Evolutionary conservation across 2,113 vertebrate genomes (phyloP).

Genomic region (Xiphias gladius): DNA sequence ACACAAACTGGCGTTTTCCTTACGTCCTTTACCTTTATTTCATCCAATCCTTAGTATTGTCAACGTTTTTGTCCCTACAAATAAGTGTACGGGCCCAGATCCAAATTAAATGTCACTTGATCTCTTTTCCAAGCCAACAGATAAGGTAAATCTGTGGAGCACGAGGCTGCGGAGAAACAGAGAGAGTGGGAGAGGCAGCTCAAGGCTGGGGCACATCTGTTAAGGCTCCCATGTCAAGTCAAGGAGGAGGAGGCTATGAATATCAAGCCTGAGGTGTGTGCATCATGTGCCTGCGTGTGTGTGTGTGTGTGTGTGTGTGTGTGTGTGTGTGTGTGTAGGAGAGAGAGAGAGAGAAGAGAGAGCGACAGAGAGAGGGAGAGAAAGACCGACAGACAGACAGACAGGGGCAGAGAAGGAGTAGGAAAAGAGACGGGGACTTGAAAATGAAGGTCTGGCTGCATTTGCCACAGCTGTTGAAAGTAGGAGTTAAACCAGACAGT

Average conservation of each 20-base stretch:
- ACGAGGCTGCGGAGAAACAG: slow-evolving; percentile 26
- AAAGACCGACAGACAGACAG: slow-evolving; percentile 39
- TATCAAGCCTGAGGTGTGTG: slow-evolving; percentile 82
- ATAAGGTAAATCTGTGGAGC: slow-evolving; percentile 60
- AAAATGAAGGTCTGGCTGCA: slow-evolving; percentile 72
- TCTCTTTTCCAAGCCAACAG: slow-evolving; percentile 12
- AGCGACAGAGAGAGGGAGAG: slow-evolving; percentile 2
- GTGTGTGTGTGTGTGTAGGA: slow-evolving; percentile 27
- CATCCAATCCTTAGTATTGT: background rate
- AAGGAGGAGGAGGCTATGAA: slow-evolving; percentile 82
- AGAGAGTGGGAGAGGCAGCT: slow-evolving; percentile 56
- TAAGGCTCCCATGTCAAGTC: slow-evolving; percentile 83
- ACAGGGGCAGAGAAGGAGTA: slow-evolving; percentile 70
- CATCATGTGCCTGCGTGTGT: slow-evolving; percentile 65
- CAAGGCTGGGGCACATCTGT: slow-evolving; percentile 84
- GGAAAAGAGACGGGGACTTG: slow-evolving; percentile 64
- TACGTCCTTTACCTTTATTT: background rate
- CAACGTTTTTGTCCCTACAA: background rate
- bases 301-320: slow-evolving; percentile 38
- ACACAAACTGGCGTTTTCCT: background rate
- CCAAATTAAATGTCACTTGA: slow-evolving; percentile 44
- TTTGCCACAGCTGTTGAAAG: slow-evolving; percentile 79
- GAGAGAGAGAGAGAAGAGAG: slow-evolving; percentile 30
- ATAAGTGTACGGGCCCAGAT: background rate
- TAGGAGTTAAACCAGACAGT: slow-evolving; percentile 75